Base-by-base conservation (phyloP, 2,888 invertebrate genomes). In the Boloria euphrosyne region DNA sequence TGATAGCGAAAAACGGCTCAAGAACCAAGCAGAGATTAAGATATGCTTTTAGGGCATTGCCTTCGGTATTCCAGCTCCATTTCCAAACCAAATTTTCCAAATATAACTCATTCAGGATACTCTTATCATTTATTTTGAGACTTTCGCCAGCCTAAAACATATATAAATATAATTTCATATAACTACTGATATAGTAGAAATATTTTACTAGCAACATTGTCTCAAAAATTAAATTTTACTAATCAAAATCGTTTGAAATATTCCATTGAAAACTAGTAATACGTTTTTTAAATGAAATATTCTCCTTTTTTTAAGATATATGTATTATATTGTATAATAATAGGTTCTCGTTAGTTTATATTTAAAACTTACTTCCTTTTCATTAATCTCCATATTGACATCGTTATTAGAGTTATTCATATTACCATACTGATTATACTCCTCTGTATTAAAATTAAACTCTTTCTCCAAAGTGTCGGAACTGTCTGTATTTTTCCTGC, bases 1-100 rank as follows among this genome's bases (percentile, higher is more conserved):
- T 94, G 18, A 95, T 93, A 13, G 95, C 94, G 76, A 95, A 95
- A 71, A 94, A 93, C 16, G 95, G 95, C 77, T 96, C 94, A 74
- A 96, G 82, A n/a, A 94, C 93, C 52, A 95, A 93, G 57, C 95
- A 93, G 3, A 95, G 83, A 78, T 94, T 93, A 67, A 94, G 81
- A 72, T 95, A 93, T 60, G 90, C 87, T 78, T 94, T 94, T 70
- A 94, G 85, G 68, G 94, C 94, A 64, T 93, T 92, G 49, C 94
- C 91, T 78, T 94, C 93, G 0, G 88, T 85, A 57, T 87, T 87
- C 85, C 89, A 90, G 17, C 78, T 83, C 80, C 90, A 89, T 75
- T 92, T 92, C 81, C 86, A 85, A 0, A 93, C 93, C 22, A 93
- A 66, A 58, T 92, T 92, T 69, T 93, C 93, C 79, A 90, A 84